Conservation (phyloP, 2,113 vertebrate species). For the Capra hircus region DNA sequence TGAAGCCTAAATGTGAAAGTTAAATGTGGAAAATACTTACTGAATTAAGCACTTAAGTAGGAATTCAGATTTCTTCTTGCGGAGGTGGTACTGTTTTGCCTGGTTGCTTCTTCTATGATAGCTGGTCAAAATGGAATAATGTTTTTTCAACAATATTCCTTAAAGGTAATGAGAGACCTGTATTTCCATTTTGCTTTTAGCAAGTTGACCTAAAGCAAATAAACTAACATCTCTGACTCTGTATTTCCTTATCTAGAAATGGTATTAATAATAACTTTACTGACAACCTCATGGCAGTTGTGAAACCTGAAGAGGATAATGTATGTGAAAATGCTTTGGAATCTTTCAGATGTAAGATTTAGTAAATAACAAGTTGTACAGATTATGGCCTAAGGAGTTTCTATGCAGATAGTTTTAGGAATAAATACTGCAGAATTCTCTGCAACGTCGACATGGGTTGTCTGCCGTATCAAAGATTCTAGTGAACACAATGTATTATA, state of each 20-base stretch:
- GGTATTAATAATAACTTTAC: not conserved
- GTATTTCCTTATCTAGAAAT: not conserved
- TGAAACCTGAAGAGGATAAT: not conserved
- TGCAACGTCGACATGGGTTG: not conserved
- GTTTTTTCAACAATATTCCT: not conserved
- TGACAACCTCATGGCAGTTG: not conserved
- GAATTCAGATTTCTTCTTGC: not conserved
- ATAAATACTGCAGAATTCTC: constrained; percentile 2
- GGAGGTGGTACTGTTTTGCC: not conserved
- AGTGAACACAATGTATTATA: not conserved
- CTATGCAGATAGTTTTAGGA: not conserved
- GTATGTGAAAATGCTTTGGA: not conserved
- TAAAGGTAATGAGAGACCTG: not conserved
- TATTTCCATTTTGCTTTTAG: not conserved
- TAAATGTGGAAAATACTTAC: not conserved
- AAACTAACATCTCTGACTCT: not conserved
- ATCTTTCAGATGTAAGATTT: not conserved
- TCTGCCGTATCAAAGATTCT: not conserved
- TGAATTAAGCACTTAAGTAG: not conserved
- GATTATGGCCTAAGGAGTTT: not conserved
- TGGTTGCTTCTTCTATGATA: not conserved
- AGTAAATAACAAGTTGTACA: not conserved
- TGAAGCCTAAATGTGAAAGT: not conserved
- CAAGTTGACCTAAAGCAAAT: not conserved
- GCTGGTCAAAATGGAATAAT: not conserved